These are phyloP conservation scores for Leucophora obtusa DNA, from an alignment of 2,888 invertebrate species.

Conservation along the genomic window DNA sequence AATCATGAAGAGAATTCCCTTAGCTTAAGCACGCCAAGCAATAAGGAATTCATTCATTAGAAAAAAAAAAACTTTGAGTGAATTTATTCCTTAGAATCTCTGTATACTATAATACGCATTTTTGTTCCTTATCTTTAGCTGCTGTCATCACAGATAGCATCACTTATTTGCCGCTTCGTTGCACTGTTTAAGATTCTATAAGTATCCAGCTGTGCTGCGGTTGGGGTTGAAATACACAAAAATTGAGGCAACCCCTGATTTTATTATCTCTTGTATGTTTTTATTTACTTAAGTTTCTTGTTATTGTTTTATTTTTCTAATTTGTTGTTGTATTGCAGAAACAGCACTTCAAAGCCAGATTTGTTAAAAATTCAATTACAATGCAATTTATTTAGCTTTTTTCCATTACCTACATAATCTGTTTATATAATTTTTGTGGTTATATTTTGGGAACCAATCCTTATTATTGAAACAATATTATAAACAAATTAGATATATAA, in stretches of 20 bases:
- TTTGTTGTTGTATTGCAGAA: constrained; percentile 27
- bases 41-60: too few species aligned
- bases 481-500: not conserved
- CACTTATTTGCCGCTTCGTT: constrained; percentile 60
- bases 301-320: constrained; percentile 39
- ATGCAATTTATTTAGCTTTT: constrained; percentile 57
- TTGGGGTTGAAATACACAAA: constrained; percentile 39
- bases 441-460: constrained; percentile 26
- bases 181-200: constrained; percentile 54
- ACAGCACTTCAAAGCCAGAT: constrained; percentile 55
- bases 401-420: constrained; percentile 51
- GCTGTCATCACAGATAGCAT: constrained; percentile 61
- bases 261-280: constrained; percentile 48
- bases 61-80: too few species aligned
- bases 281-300: constrained; percentile 46
- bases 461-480: not conserved
- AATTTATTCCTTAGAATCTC: too few species aligned
- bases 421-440: constrained; percentile 52
- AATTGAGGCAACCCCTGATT: constrained; percentile 49
- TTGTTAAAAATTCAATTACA: constrained; percentile 57
- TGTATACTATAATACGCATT: not conserved
- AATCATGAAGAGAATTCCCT: too few species aligned
- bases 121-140: constrained; percentile 50
- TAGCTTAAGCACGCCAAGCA: too few species aligned
- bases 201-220: constrained; percentile 61